phyloP scores from a whole-genome alignment of 1,140 invertebrate species.

The Apis mellifera region DNA sequence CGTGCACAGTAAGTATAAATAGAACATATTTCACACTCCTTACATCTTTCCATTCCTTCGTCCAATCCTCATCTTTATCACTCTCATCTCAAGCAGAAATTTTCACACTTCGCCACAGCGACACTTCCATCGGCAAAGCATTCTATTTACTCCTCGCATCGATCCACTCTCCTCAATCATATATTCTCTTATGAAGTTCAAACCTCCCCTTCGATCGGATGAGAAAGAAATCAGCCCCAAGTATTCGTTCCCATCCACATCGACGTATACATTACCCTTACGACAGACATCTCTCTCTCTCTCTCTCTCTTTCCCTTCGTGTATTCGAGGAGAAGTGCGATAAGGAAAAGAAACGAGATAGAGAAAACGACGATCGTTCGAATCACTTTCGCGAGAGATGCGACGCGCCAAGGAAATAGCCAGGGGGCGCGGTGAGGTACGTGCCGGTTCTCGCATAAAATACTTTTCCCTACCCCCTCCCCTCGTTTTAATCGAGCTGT shows the following conservation, averaged over 20 bases:
- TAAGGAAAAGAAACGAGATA: background rate
- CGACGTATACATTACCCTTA: too few relatives aligned
- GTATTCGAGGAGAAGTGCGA: too few relatives aligned
- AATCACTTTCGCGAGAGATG: constrained; percentile 39
- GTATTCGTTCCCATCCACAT: background rate
- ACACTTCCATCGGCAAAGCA: background rate
- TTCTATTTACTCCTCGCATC: background rate
- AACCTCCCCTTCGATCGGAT: background rate
- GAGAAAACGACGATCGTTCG: constrained; percentile 24
- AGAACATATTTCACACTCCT: background rate
- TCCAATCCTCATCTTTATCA: background rate
- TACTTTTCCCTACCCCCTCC: constrained; percentile 41
- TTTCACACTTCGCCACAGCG: background rate
- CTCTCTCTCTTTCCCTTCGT: too few relatives aligned
- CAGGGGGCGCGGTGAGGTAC: constrained; percentile 19
- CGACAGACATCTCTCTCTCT: too few relatives aligned
- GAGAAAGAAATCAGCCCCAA: background rate
- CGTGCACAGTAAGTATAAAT: too few relatives aligned
- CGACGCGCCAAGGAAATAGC: constrained; percentile 25
- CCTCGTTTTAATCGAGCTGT: constrained; percentile 61
- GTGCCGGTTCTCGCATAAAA: constrained; percentile 44
- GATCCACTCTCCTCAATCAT: background rate
- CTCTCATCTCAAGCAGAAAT: background rate
- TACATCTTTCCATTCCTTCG: background rate
- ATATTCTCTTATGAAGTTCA: background rate